Conservation (phyloP, 2,888 invertebrate genomes). For the Nomada goodeniana region DNA sequence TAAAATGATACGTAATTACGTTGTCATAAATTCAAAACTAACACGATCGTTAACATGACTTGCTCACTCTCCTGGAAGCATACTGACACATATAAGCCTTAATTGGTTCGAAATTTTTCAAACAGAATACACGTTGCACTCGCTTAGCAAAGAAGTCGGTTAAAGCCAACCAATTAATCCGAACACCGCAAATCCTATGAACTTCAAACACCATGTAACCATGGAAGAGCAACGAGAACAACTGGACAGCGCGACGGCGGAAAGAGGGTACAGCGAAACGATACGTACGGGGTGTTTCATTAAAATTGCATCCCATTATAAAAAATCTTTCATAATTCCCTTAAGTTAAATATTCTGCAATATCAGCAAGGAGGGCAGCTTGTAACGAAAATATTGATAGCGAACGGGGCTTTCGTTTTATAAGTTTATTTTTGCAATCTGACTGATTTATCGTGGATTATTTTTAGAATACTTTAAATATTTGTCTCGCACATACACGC, state of each 20-base stretch:
- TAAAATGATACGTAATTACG: neutral
- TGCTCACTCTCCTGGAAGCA: neutral
- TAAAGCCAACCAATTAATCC: slow-evolving; percentile 21
- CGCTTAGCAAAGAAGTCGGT: slow-evolving; percentile 9
- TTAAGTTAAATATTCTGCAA: too few relatives aligned
- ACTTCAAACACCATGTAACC: neutral
- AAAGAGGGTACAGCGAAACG: neutral
- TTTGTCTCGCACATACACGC: too few relatives aligned
- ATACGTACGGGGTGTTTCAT: neutral
- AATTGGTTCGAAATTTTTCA: slow-evolving; percentile 12
- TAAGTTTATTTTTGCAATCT: too few relatives aligned
- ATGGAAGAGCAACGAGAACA: neutral
- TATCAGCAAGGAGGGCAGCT: too few relatives aligned
- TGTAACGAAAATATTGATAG: too few relatives aligned
- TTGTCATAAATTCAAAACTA: neutral
- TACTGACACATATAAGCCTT: slow-evolving; percentile 11
- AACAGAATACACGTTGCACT: slow-evolving; percentile 1
- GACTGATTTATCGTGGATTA: too few relatives aligned
- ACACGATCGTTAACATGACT: neutral
- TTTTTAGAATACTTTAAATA: too few relatives aligned
- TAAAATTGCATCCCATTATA: neutral
- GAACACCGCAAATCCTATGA: neutral
- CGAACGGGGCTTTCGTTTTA: too few relatives aligned
- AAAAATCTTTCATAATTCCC: too few relatives aligned
- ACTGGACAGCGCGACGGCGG: neutral